Percentiles rank a stretch among this genome's conserved stretches.
phyloP scores from a whole-genome alignment of 2,797 vertebrate genomes.

The Peromyscus nudipes region DNA sequence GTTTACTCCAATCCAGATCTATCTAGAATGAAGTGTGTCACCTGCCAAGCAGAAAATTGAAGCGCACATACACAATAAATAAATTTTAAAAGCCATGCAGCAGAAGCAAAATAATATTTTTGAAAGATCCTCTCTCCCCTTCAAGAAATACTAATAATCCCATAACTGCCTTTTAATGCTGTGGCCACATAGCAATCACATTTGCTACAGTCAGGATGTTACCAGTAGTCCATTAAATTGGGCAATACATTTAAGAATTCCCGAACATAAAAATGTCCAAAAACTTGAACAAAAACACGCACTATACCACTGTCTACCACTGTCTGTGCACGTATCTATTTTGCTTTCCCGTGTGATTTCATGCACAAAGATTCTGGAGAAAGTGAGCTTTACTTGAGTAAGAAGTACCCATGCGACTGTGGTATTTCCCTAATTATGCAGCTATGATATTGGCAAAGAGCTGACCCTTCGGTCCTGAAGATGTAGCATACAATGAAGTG shows the following conservation, averaged over 20 bases:
- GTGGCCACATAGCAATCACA: background rate
- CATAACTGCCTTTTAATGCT: background rate
- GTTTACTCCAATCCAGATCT: slow-evolving; percentile 10
- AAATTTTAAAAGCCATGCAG: background rate
- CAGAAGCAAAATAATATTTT: background rate
- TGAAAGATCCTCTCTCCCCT: background rate
- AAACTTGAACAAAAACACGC: slow-evolving; percentile 33
- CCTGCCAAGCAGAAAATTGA: slow-evolving; percentile 49
- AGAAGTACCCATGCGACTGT: background rate
- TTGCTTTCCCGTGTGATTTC: background rate
- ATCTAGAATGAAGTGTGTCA: slow-evolving; percentile 32
- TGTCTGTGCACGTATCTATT: background rate
- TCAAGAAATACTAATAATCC: background rate
- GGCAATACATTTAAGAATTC: background rate
- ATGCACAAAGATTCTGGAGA: background rate
- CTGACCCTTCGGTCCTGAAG: background rate
- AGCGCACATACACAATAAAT: background rate
- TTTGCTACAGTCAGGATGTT: background rate
- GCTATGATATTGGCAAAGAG: background rate
- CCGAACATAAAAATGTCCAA: slow-evolving; percentile 48
- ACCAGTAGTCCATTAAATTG: background rate
- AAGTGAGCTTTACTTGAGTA: slow-evolving; percentile 8
- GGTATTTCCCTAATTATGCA: background rate
- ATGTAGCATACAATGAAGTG: background rate
- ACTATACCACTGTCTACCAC: background rate